Conservation (phyloP, 2,797 vertebrate species). For the Enteromius unitaeniatus region DNA sequence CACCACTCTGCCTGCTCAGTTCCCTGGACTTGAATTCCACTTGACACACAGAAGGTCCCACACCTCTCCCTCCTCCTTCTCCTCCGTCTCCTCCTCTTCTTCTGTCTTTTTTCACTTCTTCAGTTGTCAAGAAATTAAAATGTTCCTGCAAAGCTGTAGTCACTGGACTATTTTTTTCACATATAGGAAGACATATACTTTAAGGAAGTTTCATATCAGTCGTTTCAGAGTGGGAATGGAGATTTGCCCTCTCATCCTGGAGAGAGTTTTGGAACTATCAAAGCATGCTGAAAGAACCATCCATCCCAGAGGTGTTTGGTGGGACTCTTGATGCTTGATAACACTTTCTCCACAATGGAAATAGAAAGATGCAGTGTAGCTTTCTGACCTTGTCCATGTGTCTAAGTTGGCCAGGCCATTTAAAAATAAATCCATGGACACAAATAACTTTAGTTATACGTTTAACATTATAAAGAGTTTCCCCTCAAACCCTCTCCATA, state of each 20-base stretch:
- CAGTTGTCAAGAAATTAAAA: constrained; percentile 85
- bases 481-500: neutral
- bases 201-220: neutral
- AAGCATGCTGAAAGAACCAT: constrained; percentile 48
- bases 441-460: constrained; percentile 57
- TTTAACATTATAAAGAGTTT: neutral
- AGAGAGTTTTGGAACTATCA: constrained; percentile 64
- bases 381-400: neutral
- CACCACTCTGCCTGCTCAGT: constrained; percentile 87
- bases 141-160: constrained; percentile 73
- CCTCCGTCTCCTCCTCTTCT: constrained; percentile 77
- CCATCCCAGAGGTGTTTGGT: constrained; percentile 41
- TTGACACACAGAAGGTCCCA: constrained; percentile 89
- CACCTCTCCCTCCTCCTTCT: constrained; percentile 70
- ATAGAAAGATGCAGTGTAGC: neutral
- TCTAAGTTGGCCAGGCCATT: neutral
- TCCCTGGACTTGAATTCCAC: constrained; percentile 87
- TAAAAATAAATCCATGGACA: constrained; percentile 54
- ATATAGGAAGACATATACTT: neutral
- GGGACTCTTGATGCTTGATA: constrained; percentile 58
- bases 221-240: neutral
- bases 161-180: neutral
- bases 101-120: constrained; percentile 76
- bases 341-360: constrained; percentile 67
- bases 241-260: constrained; percentile 53